Evolutionary conservation across 2,113 vertebrate species (phyloP), one percentile per base, ranked within the genome.

Genomic region (Pleuronectes platessa): DNA sequence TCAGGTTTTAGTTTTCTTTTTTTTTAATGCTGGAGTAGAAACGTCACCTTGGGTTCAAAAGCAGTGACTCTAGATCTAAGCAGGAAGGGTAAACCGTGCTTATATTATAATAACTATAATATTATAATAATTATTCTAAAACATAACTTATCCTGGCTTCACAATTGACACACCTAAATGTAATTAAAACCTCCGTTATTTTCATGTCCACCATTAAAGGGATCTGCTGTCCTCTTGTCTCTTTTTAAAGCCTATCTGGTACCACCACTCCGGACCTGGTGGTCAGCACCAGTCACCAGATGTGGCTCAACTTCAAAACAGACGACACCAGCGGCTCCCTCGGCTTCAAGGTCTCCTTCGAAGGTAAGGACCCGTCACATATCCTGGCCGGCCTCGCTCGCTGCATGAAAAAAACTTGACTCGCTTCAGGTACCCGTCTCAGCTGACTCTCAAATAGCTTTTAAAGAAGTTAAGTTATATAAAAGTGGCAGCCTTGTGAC

Each of bases 251-350:
- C 83, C 93, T 99, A 67, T 99, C 98, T 54, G 98, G 98, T 21
- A 97, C 95, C 0, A 95, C 94, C 0, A 97, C 98, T 74, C 98
- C 98, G 6, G 98, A 99, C 83, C 96, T 99, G 13, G 97, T 99
- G 31, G 98, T 99, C 68, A 99, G 98, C 93, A 97, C 97, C 54
- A 96, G 96, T 86, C 96, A 98, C 86, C 98, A 98, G 93, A 99
- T 99, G 98, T 99, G 98, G 98, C 96, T 99, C 27, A 97, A 98
- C 79, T 98, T 99, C 92, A 97, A 98, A 94, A 99, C 98, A 0
- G 98, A 99, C 47, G 94, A 98, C 70, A 98, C 97, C 55, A 98
- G 96, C 69, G 97, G 98, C 77, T 95, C 97, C 37, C 86, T 97
- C 77, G 98, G 98, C 76, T 99, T 99, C 94, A 99, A 99, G 89